Percentiles rank a stretch among this genome's conserved stretches.
These are phyloP conservation scores for Saturnia pavonia DNA, from an alignment of 2,888 invertebrate genomes.

Conservation along the genomic window DNA sequence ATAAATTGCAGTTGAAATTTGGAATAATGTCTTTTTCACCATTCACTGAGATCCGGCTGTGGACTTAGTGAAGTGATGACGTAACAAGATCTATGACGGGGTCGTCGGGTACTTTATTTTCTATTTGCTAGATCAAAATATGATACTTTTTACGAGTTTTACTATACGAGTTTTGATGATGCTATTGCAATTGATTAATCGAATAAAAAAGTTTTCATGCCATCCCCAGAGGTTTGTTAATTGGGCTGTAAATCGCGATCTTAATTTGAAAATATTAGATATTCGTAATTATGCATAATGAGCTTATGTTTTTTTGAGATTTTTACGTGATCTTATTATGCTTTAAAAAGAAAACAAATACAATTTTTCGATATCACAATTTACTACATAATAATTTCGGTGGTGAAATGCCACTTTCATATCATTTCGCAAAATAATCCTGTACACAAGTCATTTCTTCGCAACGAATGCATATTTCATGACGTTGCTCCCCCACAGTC, in stretches of 20 bases:
- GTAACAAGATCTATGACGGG: conserved; percentile 61
- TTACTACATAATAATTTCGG: conserved; percentile 13
- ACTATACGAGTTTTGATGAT: neutral
- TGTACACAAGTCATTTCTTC: conserved; percentile 35
- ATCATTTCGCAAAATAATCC: neutral
- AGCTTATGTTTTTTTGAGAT: neutral
- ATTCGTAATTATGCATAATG: neutral
- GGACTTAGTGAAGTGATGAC: conserved; percentile 67
- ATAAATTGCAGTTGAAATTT: conserved; percentile 80
- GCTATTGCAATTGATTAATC: neutral
- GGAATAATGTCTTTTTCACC: conserved; percentile 81
- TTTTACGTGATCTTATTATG: neutral
- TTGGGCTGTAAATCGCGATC: neutral
- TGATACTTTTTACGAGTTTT: conserved; percentile 3
- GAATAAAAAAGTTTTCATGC: neutral
- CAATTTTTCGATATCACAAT: neutral
- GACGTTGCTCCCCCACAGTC: conserved; percentile 33
- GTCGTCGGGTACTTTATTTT: conserved; percentile 28
- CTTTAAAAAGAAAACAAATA: neutral
- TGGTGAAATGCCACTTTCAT: neutral
- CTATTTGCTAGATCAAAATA: conserved; percentile 21
- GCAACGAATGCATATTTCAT: conserved; percentile 61
- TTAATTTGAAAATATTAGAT: neutral
- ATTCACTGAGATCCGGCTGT: conserved; percentile 47
- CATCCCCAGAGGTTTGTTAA: neutral